Conservation (phyloP, 2,797 vertebrate species). For the Pogoniulus pusillus region DNA sequence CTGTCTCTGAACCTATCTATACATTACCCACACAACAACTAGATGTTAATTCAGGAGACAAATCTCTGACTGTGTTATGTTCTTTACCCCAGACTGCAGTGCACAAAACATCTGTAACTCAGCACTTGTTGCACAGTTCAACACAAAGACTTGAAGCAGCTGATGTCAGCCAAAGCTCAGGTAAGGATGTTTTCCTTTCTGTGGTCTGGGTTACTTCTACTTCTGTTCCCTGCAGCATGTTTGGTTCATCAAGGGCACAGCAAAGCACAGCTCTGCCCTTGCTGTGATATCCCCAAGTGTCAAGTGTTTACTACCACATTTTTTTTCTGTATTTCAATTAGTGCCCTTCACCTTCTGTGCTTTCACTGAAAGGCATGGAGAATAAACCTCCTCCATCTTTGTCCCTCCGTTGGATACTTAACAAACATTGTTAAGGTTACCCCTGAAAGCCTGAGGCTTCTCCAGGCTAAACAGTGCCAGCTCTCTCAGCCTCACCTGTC, state of each 20-base stretch:
- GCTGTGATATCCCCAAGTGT: background rate
- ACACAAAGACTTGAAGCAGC: background rate
- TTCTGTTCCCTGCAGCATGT: background rate
- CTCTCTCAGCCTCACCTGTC: rapidly evolving
- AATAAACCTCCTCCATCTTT: background rate
- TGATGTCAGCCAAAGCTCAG: background rate
- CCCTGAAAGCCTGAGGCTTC: background rate
- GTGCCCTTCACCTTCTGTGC: background rate
- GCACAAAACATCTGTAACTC: background rate
- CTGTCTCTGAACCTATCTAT: background rate
- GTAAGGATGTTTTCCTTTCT: background rate
- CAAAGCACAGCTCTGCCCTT: background rate
- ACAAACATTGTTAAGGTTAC: rapidly evolving
- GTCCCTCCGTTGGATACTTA: background rate
- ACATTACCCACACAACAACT: rapidly evolving
- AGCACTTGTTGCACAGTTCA: background rate
- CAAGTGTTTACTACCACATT: background rate
- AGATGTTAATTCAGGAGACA: background rate
- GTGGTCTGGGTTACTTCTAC: background rate
- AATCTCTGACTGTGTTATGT: background rate
- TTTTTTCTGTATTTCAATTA: background rate
- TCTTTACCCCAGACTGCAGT: background rate
- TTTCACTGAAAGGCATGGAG: background rate
- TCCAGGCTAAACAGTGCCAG: background rate
- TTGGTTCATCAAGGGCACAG: background rate